Conservation (phyloP, 2,113 vertebrate genomes). For the Trogon melanurus region DNA sequence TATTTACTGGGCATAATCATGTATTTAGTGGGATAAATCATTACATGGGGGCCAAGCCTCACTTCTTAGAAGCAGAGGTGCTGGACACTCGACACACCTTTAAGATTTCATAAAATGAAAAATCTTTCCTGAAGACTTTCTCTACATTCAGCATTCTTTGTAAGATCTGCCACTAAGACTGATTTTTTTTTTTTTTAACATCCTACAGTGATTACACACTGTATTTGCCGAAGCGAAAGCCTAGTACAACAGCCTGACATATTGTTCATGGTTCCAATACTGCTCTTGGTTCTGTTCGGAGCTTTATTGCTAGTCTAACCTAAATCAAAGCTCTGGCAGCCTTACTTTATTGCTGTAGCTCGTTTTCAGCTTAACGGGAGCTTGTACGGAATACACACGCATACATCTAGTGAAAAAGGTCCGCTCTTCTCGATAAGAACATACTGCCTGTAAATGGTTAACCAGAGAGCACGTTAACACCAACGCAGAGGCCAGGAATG, state of each 20-base stretch:
- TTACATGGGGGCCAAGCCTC: not conserved
- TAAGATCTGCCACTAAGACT: not conserved
- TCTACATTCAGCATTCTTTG: not conserved
- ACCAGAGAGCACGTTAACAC: not conserved
- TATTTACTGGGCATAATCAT: not conserved
- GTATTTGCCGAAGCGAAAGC: not conserved
- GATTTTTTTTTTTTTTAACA: not conserved
- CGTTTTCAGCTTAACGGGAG: not conserved
- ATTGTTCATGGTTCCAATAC: fast-evolving
- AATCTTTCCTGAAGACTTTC: not conserved
- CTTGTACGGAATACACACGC: not conserved
- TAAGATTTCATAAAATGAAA: not conserved
- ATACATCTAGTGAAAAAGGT: not conserved
- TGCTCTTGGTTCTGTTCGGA: not conserved
- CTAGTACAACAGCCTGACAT: not conserved
- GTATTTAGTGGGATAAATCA: not conserved
- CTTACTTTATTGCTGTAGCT: not conserved
- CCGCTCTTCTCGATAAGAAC: not conserved
- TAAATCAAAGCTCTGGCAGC: not conserved
- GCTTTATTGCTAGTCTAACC: not conserved
- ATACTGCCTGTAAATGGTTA: not conserved
- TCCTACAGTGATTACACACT: not conserved
- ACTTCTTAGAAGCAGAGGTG: not conserved
- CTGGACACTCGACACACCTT: not conserved
- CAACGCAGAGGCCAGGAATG: not conserved